Evolutionary conservation across 53 echinoderm and acorn worm species (phyloP), one percentile per base, ranked within the genome.

Genomic region (Temnopleurus reevesii): DNA sequence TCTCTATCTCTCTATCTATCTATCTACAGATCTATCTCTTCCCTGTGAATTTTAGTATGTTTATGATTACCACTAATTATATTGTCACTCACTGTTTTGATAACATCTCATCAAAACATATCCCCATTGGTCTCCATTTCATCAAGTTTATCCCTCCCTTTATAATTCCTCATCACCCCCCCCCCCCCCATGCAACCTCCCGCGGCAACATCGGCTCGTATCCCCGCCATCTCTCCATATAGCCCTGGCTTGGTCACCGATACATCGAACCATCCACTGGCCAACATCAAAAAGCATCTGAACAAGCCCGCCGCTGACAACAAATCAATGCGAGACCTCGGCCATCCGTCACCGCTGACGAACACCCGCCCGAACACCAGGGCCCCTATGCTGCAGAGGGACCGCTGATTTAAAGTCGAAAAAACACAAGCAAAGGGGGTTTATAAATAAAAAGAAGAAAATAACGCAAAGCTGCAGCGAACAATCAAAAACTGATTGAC

Each of bases 401-500:
- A 86, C 59, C 49, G 9, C 61, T 26, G 61, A 86, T 59, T 59
- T 86, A 29, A 86, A 43, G 46, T 23, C 55, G 19, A 19, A n/a
- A 33, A 83, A 83, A 55, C 41, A 83, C 30, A 55, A 56, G 54
- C 15, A 24, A 21, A n/a, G 47, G 8, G 10, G 80, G 51, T 15
- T 46, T 31, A 17, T 30, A 44, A 59, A 35, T 2, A 83, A 18
- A 38, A 79, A 49, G 79, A 12, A 41, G 28, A 45, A n/a, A n/a
- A n/a, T n/a, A n/a, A n/a, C n/a, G n/a, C n/a, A n/a, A 27, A 45
- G 25, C 44, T 41, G 58, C 19, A 8, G 24, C 19, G 55, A 51
- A 64, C 88, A 87, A 87, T 87, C 88, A 87, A 87, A 87, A 87
- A 6, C 66, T 87, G 71, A 87, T 87, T 87, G 88, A 87, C 88